Conservation (phyloP, 2,797 vertebrate species). For the Garrulus glandarius region DNA sequence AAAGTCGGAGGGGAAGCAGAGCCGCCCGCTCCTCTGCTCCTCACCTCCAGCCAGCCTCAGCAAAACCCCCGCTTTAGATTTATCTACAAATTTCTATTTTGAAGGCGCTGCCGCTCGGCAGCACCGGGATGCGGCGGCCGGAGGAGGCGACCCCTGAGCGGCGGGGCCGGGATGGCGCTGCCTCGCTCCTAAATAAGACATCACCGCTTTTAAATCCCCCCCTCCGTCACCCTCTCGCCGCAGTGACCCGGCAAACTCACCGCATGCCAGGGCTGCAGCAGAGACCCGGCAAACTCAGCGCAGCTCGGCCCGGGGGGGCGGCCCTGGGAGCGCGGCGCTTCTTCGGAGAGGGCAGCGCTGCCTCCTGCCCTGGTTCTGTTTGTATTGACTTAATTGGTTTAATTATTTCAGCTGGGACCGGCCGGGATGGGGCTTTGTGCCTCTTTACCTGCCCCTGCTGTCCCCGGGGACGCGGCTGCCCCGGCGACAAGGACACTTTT, state of each 20-base stretch:
- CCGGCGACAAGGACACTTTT: background rate
- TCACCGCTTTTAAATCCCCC: background rate
- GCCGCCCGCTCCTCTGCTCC: background rate
- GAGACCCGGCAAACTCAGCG: background rate
- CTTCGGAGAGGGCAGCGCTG: background rate
- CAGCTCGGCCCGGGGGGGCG: background rate
- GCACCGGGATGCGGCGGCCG: background rate
- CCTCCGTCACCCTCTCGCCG: background rate
- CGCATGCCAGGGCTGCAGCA: background rate
- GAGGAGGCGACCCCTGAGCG: background rate
- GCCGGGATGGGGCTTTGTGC: background rate
- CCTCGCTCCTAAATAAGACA: constrained; percentile 1
- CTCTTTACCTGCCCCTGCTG: background rate
- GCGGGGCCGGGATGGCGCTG: background rate
- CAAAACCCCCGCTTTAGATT: background rate
- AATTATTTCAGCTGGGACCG: constrained; percentile 14
- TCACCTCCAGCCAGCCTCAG: background rate
- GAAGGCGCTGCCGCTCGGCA: background rate
- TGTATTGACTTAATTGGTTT: constrained; percentile 27
- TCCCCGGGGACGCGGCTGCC: background rate
- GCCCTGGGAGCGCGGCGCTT: background rate
- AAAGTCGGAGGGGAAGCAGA: background rate
- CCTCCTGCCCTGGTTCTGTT: background rate
- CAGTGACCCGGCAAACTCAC: background rate
- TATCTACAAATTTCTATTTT: rapidly evolving